Evolutionary conservation across 2,888 invertebrate genomes (phyloP), one percentile per base, ranked within the genome.

Genomic region (Agriopis marginaria): DNA sequence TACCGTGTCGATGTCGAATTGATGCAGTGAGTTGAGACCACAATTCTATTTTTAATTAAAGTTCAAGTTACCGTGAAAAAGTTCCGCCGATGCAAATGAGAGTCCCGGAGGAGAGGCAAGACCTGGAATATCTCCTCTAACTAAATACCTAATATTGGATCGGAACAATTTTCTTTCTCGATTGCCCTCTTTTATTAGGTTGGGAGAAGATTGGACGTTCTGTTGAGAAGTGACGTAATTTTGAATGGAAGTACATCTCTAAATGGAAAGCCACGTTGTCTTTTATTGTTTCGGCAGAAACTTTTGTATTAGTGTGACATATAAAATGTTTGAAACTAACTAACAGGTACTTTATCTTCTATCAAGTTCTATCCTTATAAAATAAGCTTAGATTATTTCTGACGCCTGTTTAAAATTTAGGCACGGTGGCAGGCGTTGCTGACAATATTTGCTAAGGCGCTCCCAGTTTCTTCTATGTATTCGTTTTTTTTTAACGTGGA

Each of bases 61-160:
- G 89, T 88, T 89, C 88, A 92, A 88, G 87, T 84, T 85, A 79
- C 89, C 92, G 90, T 92, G 90, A 91, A 91, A 82, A 86, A 86
- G 82, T 86, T 86, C 80, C 79, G 77, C 77, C 77, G 77, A 90
- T 86, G 90, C 86, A 89, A 90, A 90, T 88, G 86, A 86, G 85
- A 82, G 78, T 77, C 78, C 75, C 68, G 10, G 60, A 50, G 59
- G 71, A 51, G 60, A 66, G 17, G 65, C 58, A 58, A 67, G 50
- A 70, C 63, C 63, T 63, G 62, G 66, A 60, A 69, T 70, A 68
- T 63, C 67, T 65, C 63, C 61, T 67, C 63, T 45, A 70, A 66
- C 70, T 70, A 70, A 66, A 70, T 66, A 66, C 66, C 70, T 63
- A 66, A 66, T 70, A 70, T 70, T 54, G 66, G 65, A 70, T 62